Base-by-base conservation (phyloP, 2,888 invertebrate genomes). In the Merodon equestris region DNA sequence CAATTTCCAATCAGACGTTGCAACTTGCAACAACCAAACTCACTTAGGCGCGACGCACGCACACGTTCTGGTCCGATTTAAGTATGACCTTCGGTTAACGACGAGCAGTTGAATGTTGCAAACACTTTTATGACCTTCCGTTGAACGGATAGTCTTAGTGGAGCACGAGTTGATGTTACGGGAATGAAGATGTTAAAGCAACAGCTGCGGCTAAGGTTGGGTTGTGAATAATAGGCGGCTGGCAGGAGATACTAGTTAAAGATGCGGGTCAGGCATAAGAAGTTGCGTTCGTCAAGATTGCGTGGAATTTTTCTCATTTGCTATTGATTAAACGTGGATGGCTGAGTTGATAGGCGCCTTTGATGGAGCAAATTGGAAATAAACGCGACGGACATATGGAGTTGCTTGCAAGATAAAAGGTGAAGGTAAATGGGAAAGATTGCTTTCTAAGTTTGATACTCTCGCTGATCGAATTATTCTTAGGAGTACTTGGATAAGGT, bases 71-170 rank as follows among this genome's bases (percentile, higher is more conserved):
- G 47, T 14, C 68, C 57, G 74, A 58, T 68, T 79, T 74, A 73
- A 79, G 73, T 79, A 74, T 74, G 79, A 79, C 58, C 74, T 63
- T 48, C 53, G 74, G 79, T 79, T 79, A 74, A 79, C 68, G 74
- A 57, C 68, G 74, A 57, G 17, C 53, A 19, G 34, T 53, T 68
- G 66, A 58, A 58, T 67, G 58, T 74, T 50, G 74, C 73, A 68
- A 74, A 74, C 74, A 74, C 79, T 79, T 73, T 73, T 74, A 75
- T 70, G 70, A 75, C 70, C 75, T 70, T 53, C 53, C 63, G 40
- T 19, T 2, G 3, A 14, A 15, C 9, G 45, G 0, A 15, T 10
- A n/a, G 19, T 5, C 14, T 27, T 38, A 9, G 40, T 40, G 40
- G n/a, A 13, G n/a, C 36, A 42, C 27, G 19, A 18, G 12, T 12